phyloP scores from a whole-genome alignment of 2,888 invertebrate species.

The Brachyptera risi region DNA sequence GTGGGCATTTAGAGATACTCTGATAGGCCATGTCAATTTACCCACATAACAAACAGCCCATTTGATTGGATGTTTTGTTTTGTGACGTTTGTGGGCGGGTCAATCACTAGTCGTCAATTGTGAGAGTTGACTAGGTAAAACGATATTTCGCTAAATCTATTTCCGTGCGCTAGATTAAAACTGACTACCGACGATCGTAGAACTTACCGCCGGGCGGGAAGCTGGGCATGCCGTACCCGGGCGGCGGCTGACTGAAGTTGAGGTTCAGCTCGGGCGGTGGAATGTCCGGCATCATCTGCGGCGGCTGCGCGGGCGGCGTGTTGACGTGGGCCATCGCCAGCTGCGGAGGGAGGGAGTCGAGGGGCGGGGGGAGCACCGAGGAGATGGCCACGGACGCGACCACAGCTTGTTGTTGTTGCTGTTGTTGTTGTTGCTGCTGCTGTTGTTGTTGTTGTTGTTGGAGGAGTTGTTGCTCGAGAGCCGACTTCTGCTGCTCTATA shows the following conservation, averaged over 20 bases:
- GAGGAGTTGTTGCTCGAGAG: constrained; percentile 54
- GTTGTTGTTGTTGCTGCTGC: too few relatives aligned
- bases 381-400: constrained; percentile 40
- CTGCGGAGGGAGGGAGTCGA: too few relatives aligned
- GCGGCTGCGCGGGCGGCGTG: constrained; percentile 23
- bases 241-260: constrained; percentile 54
- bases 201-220: constrained; percentile 29
- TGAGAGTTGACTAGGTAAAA: too few relatives aligned
- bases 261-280: constrained; percentile 36
- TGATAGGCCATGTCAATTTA: too few relatives aligned
- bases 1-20: too few relatives aligned
- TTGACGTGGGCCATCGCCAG: constrained; percentile 31
- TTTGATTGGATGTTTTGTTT: too few relatives aligned
- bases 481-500: constrained; percentile 68
- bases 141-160: not conserved
- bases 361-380: constrained; percentile 47
- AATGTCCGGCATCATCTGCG: constrained; percentile 33
- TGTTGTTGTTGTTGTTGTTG: constrained; percentile 41
- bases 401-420: constrained; percentile 41
- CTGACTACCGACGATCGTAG: not conserved
- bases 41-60: too few relatives aligned
- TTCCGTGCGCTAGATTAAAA: too few relatives aligned
- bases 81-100: too few relatives aligned
- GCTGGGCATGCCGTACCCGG: constrained; percentile 47
- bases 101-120: too few relatives aligned